Percentiles rank a stretch among this genome's conserved stretches.
Conservation (phyloP, 2,113 vertebrate genomes). For the Solenodon paradoxus region DNA sequence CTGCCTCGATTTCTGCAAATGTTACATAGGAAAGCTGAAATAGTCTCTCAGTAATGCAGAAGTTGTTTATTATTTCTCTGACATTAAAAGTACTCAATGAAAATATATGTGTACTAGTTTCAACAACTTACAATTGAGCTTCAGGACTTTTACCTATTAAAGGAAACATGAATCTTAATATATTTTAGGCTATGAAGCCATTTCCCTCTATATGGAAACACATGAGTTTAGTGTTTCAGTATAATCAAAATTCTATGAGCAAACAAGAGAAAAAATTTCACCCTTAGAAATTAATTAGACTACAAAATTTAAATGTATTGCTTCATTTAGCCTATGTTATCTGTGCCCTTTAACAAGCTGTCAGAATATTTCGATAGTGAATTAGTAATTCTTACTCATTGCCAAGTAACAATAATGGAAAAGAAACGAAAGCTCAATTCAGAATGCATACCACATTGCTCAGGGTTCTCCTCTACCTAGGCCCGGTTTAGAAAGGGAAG, state of each 20-base stretch:
- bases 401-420: background rate
- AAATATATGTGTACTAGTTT: background rate
- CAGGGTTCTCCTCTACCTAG: background rate
- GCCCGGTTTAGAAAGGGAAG: background rate
- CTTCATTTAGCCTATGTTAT: background rate
- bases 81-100: background rate
- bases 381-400: background rate
- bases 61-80: background rate
- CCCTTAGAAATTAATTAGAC: background rate
- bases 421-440: background rate
- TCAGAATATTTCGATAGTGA: background rate
- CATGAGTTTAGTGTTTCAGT: background rate
- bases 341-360: background rate
- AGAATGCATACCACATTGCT: background rate
- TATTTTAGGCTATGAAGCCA: background rate
- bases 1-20: background rate
- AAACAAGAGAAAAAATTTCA: background rate
- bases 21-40: background rate
- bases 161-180: background rate
- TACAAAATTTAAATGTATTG: background rate
- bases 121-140: background rate
- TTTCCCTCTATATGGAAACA: background rate
- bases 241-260: background rate
- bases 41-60: background rate
- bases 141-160: background rate